Percentiles rank a stretch among this genome's conserved stretches.
phyloP scores from a whole-genome alignment of 1,140 invertebrate species.

The Diprion similis region DNA sequence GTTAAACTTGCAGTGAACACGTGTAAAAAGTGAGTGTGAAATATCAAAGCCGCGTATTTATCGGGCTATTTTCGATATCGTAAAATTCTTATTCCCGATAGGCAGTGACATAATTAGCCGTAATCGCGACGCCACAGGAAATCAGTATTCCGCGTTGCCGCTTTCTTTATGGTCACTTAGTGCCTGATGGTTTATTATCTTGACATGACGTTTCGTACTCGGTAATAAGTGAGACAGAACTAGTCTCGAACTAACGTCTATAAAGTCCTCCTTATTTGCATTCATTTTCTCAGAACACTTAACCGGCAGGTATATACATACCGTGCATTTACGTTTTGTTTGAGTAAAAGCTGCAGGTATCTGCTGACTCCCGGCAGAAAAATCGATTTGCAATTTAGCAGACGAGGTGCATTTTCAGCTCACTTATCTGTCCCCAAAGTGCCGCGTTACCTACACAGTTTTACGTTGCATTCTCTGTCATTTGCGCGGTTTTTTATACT shows the following conservation, averaged over 20 bases:
- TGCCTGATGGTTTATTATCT: background rate
- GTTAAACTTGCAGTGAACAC: too few species aligned
- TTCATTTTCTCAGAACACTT: slow-evolving; percentile 1
- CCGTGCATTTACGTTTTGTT: background rate
- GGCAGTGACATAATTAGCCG: too few species aligned
- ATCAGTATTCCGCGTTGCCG: too few species aligned
- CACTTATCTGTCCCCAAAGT: background rate
- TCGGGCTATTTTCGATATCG: too few species aligned
- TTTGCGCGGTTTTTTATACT: too few species aligned
- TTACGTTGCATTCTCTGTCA: background rate
- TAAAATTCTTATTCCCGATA: too few species aligned
- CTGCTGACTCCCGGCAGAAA: background rate
- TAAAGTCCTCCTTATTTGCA: background rate
- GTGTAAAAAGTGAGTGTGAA: too few species aligned
- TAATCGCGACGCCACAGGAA: too few species aligned
- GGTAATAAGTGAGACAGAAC: background rate
- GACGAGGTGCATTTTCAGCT: background rate
- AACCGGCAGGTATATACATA: background rate
- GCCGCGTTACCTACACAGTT: background rate
- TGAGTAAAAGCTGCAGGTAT: background rate
- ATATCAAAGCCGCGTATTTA: too few species aligned
- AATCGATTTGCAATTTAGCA: slow-evolving; percentile 3
- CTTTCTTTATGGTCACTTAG: too few species aligned
- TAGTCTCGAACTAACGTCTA: background rate
- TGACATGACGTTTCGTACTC: background rate